Percentiles rank a stretch among this genome's conserved stretches.
Evolutionary conservation across 2,113 vertebrate genomes (phyloP).

Genomic region (Zeus faber): DNA sequence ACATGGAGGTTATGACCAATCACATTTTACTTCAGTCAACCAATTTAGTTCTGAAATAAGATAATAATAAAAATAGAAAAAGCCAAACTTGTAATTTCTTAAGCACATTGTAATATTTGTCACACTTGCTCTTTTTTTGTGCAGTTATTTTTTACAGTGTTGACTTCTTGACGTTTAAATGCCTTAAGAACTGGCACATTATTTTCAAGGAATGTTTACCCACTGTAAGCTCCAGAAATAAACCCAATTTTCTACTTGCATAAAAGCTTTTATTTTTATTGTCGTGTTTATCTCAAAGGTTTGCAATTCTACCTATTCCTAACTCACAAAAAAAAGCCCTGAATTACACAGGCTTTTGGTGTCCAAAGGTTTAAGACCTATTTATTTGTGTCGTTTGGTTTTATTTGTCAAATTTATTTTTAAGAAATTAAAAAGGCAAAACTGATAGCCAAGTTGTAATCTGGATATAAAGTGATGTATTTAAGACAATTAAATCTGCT

Average conservation of each 20-base stretch:
- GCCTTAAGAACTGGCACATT: conserved; percentile 58
- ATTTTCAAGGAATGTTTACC: conserved; percentile 60
- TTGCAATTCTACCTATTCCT: no score
- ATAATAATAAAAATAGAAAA: no score
- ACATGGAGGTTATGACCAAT: background rate
- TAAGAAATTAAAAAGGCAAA: no score
- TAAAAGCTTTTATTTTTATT: conserved; percentile 42
- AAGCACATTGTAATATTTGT: conserved; percentile 38
- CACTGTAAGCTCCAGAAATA: conserved; percentile 54
- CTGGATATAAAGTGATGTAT: no score
- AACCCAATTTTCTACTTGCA: conserved; percentile 60
- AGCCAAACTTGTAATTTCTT: conserved; percentile 15
- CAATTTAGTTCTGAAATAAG: conserved; percentile 19
- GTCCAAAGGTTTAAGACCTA: no score
- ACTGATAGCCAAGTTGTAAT: no score
- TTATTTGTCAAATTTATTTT: no score
- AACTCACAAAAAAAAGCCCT: no score
- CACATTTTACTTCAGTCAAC: conserved; percentile 6
- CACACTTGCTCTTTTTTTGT: conserved; percentile 45
- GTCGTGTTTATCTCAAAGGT: conserved; percentile 52
- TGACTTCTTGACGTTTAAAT: conserved; percentile 49
- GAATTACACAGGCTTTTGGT: no score
- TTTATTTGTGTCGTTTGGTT: no score
- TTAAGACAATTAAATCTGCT: no score
- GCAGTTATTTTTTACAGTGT: conserved; percentile 57